phyloP scores from a whole-genome alignment of 2,797 vertebrate genomes.

The Urocyon cinereoargenteus region DNA sequence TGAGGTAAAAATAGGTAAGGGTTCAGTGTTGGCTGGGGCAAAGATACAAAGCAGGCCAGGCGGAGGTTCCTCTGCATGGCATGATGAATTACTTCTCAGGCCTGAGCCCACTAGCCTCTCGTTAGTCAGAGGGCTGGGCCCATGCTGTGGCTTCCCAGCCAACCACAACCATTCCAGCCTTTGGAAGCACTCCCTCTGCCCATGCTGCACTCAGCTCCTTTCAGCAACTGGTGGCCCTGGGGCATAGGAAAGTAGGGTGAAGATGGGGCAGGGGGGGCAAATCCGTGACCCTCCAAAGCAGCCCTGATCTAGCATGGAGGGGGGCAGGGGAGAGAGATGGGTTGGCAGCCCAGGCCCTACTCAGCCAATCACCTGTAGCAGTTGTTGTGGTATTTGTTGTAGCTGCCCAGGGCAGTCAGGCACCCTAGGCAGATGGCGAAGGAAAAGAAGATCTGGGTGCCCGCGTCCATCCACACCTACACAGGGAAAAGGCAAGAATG shows the following conservation, averaged over 20 bases:
- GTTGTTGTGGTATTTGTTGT: constrained; percentile 97
- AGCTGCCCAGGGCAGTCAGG: constrained; percentile 95
- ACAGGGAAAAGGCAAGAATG: constrained; percentile 80
- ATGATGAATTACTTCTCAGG: neutral
- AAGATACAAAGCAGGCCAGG: neutral
- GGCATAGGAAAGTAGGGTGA: neutral
- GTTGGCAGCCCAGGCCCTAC: neutral
- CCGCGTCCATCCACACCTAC: constrained; percentile 99
- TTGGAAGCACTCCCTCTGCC: neutral
- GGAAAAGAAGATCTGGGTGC: constrained; percentile 98
- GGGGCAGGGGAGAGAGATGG: neutral
- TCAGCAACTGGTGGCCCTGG: neutral
- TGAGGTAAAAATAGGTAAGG: neutral
- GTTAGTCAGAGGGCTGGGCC: neutral
- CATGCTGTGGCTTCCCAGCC: neutral
- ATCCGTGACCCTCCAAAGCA: neutral
- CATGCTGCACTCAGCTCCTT: neutral
- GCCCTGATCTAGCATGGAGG: neutral
- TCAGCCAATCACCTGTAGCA: constrained; percentile 93
- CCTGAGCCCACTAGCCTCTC: neutral
- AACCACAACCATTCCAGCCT: neutral
- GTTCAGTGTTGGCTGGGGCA: neutral
- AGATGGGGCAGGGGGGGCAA: neutral
- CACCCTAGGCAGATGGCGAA: constrained; percentile 97
- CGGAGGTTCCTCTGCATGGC: fast-evolving